phyloP scores from a whole-genome alignment of 2,888 invertebrate genomes.

The Chorisops tibialis region DNA sequence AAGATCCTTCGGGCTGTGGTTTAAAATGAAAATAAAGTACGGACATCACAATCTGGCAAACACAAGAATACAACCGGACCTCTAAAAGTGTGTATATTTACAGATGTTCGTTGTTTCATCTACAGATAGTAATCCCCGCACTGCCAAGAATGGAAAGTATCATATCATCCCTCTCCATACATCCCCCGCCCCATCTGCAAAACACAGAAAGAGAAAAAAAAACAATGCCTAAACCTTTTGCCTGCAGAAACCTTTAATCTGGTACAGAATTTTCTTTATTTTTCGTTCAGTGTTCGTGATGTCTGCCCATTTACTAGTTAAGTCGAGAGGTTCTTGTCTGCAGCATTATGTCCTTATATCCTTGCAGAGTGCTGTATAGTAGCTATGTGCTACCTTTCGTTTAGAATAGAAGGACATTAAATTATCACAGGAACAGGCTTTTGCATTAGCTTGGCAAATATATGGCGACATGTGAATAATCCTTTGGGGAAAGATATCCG shows the following conservation, averaged over 20 bases:
- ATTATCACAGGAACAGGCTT: slow-evolving; percentile 31
- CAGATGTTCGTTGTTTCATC: slow-evolving; percentile 1
- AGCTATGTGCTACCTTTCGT: neutral
- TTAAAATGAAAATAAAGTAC: slow-evolving; percentile 32
- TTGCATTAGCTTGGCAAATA: slow-evolving; percentile 32
- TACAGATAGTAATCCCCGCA: neutral
- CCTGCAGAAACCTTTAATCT: slow-evolving; percentile 19
- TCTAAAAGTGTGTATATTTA: slow-evolving; percentile 8
- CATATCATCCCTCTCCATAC: neutral
- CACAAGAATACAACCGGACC: slow-evolving; percentile 14
- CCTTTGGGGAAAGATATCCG: slow-evolving; percentile 27
- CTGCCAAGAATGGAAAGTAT: slow-evolving; percentile 5
- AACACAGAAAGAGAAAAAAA: neutral
- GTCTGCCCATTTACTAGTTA: slow-evolving; percentile 18
- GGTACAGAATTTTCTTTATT: slow-evolving; percentile 17
- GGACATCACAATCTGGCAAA: slow-evolving; percentile 20
- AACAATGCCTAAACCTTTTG: slow-evolving; percentile 15
- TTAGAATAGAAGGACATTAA: slow-evolving; percentile 18
- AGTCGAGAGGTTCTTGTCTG: slow-evolving; percentile 17
- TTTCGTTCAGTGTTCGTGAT: slow-evolving; percentile 13
- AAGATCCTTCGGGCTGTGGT: slow-evolving; percentile 23
- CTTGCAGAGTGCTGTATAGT: neutral
- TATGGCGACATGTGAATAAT: slow-evolving; percentile 31
- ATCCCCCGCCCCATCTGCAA: neutral
- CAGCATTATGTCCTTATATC: slow-evolving; percentile 1